Conservation (phyloP, 30 jellyfish, hydroid and myxozoan species). For the Haliclystus octoradiatus region DNA sequence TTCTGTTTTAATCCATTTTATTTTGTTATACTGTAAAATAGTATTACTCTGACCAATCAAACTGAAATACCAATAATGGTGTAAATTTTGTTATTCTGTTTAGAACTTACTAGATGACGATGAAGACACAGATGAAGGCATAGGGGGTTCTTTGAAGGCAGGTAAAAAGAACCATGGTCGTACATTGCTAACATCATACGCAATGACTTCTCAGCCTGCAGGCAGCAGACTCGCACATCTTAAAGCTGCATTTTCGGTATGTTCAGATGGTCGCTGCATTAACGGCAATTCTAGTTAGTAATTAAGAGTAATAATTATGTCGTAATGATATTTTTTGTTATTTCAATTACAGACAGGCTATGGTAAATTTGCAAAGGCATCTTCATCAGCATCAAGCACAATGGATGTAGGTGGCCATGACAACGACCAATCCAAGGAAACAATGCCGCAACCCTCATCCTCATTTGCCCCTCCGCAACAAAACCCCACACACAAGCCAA, state of each 20-base stretch:
- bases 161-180: conserved; percentile 46
- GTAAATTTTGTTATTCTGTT: not conserved
- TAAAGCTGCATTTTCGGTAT: conserved; percentile 82
- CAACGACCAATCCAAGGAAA: conserved; percentile 9
- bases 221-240: conserved; percentile 55
- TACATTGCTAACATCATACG: conserved; percentile 70
- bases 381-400: conserved; percentile 58
- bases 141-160: not conserved
- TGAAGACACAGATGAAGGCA: conserved; percentile 53
- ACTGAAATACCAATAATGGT: no score
- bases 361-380: conserved; percentile 74
- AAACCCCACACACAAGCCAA: not conserved
- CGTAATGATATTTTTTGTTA: not conserved
- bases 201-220: conserved; percentile 60
- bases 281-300: not conserved
- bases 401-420: conserved; percentile 76
- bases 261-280: not conserved
- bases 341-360: conserved; percentile 61
- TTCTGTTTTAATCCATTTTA: not conserved
- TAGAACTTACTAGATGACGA: conserved; percentile 52
- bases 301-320: not conserved
- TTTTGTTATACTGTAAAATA: no score
- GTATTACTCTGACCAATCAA: no score
- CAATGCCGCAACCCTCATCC: conserved; percentile 33
- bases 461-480: conserved; percentile 48